Evolutionary conservation across 1,140 invertebrate species (phyloP).

Genomic region (Caenorhabditis tropicalis): DNA sequence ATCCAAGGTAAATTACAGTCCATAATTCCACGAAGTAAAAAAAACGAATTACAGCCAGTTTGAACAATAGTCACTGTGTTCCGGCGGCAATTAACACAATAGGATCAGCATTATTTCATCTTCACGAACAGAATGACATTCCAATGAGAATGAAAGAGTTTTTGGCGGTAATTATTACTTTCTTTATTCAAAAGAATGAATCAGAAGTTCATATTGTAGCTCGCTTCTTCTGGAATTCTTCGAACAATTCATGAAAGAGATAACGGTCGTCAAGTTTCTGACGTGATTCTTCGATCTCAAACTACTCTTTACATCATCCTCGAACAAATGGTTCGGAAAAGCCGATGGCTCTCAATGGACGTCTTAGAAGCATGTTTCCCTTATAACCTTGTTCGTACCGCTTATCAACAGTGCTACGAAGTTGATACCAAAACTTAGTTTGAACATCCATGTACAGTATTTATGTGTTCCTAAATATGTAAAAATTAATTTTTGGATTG

Average conservation of each 20-base stretch:
- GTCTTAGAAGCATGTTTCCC: slow-evolving; percentile 70
- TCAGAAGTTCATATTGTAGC: slow-evolving; percentile 52
- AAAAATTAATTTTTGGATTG: neutral
- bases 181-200: neutral
- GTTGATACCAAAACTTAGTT: slow-evolving; percentile 49
- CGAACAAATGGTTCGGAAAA: slow-evolving; percentile 65
- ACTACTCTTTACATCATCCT: slow-evolving; percentile 68
- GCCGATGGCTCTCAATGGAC: slow-evolving; percentile 67
- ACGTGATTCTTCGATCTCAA: slow-evolving; percentile 57
- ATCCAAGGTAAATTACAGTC: slow-evolving; percentile 79
- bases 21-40: neutral
- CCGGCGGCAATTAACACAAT: slow-evolving; percentile 94
- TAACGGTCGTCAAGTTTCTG: slow-evolving; percentile 15
- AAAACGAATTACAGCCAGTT: slow-evolving; percentile 60
- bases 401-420: slow-evolving; percentile 65
- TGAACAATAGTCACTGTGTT: slow-evolving; percentile 96
- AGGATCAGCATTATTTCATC: slow-evolving; percentile 91
- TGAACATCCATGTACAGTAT: neutral
- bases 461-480: neutral
- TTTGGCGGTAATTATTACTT: slow-evolving; percentile 78
- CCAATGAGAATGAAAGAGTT: slow-evolving; percentile 98
- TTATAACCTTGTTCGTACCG: slow-evolving; percentile 66
- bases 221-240: slow-evolving; percentile 68
- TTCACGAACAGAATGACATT: slow-evolving; percentile 91
- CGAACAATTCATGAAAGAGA: slow-evolving; percentile 60